Conservation (phyloP, 2,113 vertebrate species). For the Xenus cinereus region DNA sequence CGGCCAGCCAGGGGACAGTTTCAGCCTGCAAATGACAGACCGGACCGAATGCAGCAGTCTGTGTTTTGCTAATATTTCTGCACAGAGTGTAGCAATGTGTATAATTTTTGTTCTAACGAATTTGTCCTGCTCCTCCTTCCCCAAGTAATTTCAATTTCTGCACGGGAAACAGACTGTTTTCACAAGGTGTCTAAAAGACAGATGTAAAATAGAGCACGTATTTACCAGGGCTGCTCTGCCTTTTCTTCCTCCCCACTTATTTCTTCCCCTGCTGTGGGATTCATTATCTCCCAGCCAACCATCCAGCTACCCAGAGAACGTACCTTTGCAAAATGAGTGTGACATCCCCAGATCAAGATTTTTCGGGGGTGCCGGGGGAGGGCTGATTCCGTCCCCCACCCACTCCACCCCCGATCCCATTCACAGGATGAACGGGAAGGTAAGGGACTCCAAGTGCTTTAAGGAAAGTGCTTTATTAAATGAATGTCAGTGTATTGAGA, state of each 20-base stretch:
- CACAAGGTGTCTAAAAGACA: background rate
- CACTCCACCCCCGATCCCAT: background rate
- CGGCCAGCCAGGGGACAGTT: background rate
- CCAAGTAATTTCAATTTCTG: background rate
- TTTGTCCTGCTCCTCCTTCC: background rate
- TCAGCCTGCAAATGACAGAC: background rate
- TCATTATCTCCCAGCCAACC: background rate
- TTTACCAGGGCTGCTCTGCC: background rate
- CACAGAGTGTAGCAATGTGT: background rate
- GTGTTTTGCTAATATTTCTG: background rate
- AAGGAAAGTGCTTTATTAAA: background rate
- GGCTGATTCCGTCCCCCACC: background rate
- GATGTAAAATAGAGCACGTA: background rate
- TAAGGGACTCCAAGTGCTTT: background rate
- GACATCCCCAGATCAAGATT: background rate
- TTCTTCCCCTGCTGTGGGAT: background rate
- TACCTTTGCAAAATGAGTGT: background rate
- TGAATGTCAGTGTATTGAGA: background rate
- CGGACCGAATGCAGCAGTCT: background rate
- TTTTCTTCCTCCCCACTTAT: background rate
- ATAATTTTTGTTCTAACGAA: background rate
- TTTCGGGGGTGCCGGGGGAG: background rate
- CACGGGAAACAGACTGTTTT: background rate
- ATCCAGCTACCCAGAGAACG: background rate
- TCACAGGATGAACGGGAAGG: background rate